Evolutionary conservation across 2,797 vertebrate species (phyloP).

Genomic region (Ptychobarbus kaznakovi): DNA sequence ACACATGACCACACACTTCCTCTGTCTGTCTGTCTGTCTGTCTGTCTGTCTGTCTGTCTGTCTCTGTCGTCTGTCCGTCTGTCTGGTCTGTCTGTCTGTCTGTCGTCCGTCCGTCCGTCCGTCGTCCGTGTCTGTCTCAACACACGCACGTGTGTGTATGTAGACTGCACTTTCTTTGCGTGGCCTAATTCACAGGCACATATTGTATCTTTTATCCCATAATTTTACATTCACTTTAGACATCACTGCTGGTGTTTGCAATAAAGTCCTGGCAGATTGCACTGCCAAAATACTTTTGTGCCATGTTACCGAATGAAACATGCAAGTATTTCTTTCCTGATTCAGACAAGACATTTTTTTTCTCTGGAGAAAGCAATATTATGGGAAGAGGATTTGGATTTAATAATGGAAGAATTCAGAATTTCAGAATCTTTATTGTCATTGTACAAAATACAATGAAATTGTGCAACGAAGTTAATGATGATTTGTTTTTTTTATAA

Average conservation of each 20-base stretch:
- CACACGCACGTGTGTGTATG: neutral
- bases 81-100: neutral
- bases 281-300: neutral
- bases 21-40: neutral
- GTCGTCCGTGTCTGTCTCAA: neutral
- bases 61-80: too few relatives aligned
- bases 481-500: too few relatives aligned
- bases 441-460: too few relatives aligned
- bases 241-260: neutral
- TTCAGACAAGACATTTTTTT: too few relatives aligned
- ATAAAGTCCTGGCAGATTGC: neutral
- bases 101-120: too few relatives aligned
- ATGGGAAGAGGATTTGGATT: too few relatives aligned
- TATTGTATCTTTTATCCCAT: neutral
- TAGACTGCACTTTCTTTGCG: neutral
- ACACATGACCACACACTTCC: constrained; percentile 8
- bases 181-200: neutral
- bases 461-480: too few relatives aligned
- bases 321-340: neutral
- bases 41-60: too few relatives aligned
- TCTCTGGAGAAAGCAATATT: too few relatives aligned
- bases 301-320: neutral
- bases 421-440: too few relatives aligned
- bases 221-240: constrained; percentile 10
- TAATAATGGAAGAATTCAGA: too few relatives aligned